Conservation (phyloP, 2,797 vertebrate species). For the Helarctos malayanus region DNA sequence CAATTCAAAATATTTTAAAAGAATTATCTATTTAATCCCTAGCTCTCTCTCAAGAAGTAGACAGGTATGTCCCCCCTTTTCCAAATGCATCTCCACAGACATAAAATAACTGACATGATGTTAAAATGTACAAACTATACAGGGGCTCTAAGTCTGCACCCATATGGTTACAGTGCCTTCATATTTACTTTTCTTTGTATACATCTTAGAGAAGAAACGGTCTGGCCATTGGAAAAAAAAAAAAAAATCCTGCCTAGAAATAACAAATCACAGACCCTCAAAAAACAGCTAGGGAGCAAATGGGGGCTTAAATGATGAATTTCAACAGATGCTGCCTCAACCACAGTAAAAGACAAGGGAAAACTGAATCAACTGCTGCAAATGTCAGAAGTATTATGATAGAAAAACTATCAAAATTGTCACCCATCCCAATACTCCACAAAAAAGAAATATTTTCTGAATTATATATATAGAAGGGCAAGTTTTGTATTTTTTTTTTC, state of each 20-base stretch:
- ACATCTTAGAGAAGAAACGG: background rate
- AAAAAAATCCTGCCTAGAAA: conserved; percentile 13
- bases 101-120: background rate
- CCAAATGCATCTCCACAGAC: background rate
- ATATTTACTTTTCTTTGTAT: background rate
- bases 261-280: background rate
- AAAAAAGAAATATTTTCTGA: background rate
- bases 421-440: background rate
- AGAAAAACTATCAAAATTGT: background rate
- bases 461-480: background rate
- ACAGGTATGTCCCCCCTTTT: background rate
- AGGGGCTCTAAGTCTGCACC: background rate
- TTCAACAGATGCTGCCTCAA: background rate
- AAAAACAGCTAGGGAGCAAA: background rate
- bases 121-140: background rate
- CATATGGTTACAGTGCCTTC: background rate
- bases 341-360: background rate
- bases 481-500: background rate
- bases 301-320: background rate
- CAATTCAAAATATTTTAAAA: conserved; percentile 40
- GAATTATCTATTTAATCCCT: conserved; percentile 1
- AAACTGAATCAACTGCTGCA: background rate
- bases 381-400: background rate
- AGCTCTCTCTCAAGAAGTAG: background rate
- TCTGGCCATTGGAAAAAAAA: background rate